phyloP scores from a whole-genome alignment of 2,797 vertebrate species.

The Scleropages formosus region DNA sequence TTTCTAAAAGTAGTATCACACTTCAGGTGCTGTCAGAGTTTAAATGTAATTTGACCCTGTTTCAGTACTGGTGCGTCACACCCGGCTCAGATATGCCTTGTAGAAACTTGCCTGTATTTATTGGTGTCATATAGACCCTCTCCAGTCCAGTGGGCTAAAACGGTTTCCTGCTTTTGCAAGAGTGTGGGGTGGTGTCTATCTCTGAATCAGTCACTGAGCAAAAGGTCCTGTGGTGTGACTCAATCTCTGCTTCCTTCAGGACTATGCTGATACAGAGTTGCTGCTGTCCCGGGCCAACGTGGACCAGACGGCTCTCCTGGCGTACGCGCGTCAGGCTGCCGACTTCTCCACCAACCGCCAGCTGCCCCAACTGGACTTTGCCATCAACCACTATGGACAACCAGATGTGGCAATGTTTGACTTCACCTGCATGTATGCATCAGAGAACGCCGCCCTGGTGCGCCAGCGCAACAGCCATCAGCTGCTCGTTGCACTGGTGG shows the following conservation, averaged over 20 bases:
- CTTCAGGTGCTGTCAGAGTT: no score
- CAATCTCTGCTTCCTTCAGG: conserved; percentile 60
- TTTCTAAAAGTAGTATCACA: no score
- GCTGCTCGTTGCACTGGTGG: conserved; percentile 88
- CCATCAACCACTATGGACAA: conserved; percentile 98
- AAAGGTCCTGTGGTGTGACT: conserved; percentile 30
- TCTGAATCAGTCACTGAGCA: conserved; percentile 11
- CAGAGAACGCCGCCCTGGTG: conserved; percentile 91
- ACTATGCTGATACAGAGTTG: conserved; percentile 89
- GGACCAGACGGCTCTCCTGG: conserved; percentile 90
- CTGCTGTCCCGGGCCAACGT: conserved; percentile 91
- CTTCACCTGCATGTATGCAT: conserved; percentile 98
- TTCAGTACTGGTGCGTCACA: no score
- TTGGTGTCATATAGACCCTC: conserved; percentile 11
- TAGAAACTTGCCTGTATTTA: conserved; percentile 15
- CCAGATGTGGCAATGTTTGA: conserved; percentile 99
- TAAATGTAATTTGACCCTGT: no score
- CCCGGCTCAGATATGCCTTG: no score
- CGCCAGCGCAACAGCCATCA: conserved; percentile 85
- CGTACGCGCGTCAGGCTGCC: conserved; percentile 88
- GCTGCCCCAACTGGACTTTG: conserved; percentile 89
- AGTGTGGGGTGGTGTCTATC: not conserved
- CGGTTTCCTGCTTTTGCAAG: not conserved
- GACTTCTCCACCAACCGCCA: conserved; percentile 96
- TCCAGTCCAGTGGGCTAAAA: not conserved